Conservation (phyloP, 2,888 invertebrate genomes). For the Eupithecia subfuscata region DNA sequence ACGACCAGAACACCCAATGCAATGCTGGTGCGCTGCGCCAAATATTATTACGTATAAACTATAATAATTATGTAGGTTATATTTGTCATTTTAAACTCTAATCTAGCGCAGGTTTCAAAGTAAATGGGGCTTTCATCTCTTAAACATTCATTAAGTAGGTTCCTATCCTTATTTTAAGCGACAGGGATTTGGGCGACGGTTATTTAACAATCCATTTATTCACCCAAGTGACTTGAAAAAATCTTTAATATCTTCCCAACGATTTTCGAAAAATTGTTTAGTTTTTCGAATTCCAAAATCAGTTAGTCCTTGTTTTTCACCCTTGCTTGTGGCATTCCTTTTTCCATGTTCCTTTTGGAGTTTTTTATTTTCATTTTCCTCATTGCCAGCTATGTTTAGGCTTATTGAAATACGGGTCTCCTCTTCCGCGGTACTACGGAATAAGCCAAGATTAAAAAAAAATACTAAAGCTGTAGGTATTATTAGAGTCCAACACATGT, state of each 20-base stretch:
- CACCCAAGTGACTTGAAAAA: background rate
- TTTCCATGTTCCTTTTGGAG: background rate
- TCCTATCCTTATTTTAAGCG: too few relatives aligned
- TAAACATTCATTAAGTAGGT: too few relatives aligned
- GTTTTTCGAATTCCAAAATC: too few relatives aligned
- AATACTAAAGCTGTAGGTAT: background rate
- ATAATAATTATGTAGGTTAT: too few relatives aligned
- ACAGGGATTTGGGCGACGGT: background rate
- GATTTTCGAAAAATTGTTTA: background rate
- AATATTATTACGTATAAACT: too few relatives aligned
- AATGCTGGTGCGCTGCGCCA: too few relatives aligned
- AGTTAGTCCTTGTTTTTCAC: background rate
- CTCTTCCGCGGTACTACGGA: background rate
- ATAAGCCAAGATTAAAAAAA: background rate
- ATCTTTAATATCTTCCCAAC: background rate
- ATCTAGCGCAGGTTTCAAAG: background rate
- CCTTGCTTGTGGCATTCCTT: background rate
- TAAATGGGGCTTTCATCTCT: background rate
- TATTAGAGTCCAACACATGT: background rate
- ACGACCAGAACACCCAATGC: too few relatives aligned
- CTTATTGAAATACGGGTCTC: background rate
- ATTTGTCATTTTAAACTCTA: too few relatives aligned
- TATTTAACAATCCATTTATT: background rate
- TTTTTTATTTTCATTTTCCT: background rate
- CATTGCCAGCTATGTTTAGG: background rate